These are phyloP conservation scores for Melanostigma gelatinosum DNA, from an alignment of 2,113 vertebrate species.

Conservation along the genomic window DNA sequence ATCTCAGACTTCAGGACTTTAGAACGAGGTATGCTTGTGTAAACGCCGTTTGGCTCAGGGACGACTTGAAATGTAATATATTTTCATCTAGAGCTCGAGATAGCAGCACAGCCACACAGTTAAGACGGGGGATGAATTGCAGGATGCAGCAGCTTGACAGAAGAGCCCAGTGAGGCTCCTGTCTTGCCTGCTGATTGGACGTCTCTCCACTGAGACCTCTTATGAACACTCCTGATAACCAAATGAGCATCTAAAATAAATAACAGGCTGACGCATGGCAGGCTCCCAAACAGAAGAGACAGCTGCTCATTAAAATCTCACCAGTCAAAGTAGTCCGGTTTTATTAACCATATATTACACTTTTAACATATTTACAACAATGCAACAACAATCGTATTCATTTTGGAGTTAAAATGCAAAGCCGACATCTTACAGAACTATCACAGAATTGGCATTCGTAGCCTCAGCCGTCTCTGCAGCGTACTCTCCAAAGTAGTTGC, in stretches of 20 bases:
- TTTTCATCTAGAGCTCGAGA: constrained; percentile 85
- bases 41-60: constrained; percentile 86
- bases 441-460: neutral
- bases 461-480: neutral
- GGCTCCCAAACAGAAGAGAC: constrained; percentile 39
- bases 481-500: neutral
- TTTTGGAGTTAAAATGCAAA: neutral
- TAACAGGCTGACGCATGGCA: constrained; percentile 65
- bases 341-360: neutral
- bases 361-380: neutral
- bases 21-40: constrained; percentile 86
- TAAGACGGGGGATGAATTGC: constrained; percentile 80
- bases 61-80: constrained; percentile 81
- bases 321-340: neutral
- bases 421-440: neutral
- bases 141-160: constrained; percentile 49
- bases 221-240: constrained; percentile 66
- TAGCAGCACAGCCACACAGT: constrained; percentile 77
- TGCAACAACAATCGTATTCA: neutral
- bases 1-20: constrained; percentile 50
- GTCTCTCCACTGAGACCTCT: constrained; percentile 53
- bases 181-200: constrained; percentile 55
- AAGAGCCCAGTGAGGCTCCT: constrained; percentile 43
- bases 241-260: constrained; percentile 68
- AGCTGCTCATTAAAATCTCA: constrained; percentile 36